phyloP scores from a whole-genome alignment of 2,797 vertebrate genomes.

The Myioborus miniatus region DNA sequence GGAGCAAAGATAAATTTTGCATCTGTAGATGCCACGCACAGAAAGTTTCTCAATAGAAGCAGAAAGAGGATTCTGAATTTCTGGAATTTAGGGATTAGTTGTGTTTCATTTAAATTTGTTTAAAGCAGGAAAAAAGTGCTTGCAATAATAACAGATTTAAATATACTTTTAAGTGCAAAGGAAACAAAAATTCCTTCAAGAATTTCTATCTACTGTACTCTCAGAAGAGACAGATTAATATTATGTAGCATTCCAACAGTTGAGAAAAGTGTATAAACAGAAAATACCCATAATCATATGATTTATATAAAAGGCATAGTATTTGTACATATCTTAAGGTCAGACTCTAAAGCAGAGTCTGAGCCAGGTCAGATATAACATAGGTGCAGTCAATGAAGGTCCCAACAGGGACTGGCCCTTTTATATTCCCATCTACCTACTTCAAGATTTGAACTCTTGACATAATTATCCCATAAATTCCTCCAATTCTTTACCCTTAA shows the following conservation, averaged over 20 bases:
- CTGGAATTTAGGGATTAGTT: background rate
- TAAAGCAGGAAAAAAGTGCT: background rate
- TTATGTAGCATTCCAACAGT: background rate
- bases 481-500: background rate
- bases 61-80: background rate
- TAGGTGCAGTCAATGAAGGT: background rate
- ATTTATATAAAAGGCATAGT: background rate
- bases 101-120: background rate
- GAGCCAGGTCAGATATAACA: background rate
- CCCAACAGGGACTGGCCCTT: background rate
- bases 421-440: background rate
- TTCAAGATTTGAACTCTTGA: background rate
- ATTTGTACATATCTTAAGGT: background rate
- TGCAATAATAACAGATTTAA: background rate
- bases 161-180: background rate
- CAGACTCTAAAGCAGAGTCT: background rate
- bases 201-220: background rate
- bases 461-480: background rate
- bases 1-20: background rate
- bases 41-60: background rate
- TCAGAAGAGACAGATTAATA: background rate
- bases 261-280: background rate
- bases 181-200: background rate
- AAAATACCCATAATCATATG: background rate
- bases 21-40: background rate